phyloP scores from a whole-genome alignment of 2,797 vertebrate genomes.

The Avahi laniger region DNA sequence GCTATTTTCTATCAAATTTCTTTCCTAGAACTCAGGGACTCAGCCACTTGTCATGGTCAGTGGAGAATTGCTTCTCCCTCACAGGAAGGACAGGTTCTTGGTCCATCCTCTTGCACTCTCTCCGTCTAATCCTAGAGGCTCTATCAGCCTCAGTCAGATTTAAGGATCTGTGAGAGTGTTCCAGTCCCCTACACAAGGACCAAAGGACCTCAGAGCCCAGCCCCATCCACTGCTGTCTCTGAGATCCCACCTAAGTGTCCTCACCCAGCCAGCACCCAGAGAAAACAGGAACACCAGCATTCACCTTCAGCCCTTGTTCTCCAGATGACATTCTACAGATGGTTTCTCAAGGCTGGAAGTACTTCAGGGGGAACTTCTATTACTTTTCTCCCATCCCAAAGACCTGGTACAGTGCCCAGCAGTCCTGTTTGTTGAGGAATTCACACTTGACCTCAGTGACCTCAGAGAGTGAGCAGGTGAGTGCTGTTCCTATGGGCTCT shows the following conservation, averaged over 20 bases:
- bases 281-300: background rate
- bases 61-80: background rate
- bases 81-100: background rate
- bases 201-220: background rate
- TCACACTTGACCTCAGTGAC: slow-evolving; percentile 71
- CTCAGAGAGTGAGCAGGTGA: slow-evolving; percentile 72
- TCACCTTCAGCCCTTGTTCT: background rate
- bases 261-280: background rate
- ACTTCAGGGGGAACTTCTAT: slow-evolving; percentile 63
- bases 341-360: slow-evolving; percentile 66
- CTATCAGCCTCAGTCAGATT: background rate
- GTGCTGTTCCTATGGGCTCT: background rate
- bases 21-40: background rate
- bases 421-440: slow-evolving; percentile 43
- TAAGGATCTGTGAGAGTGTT: background rate
- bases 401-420: slow-evolving; percentile 70
- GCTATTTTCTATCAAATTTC: background rate
- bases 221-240: background rate
- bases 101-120: background rate
- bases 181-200: background rate
- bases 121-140: background rate
- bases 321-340: slow-evolving; percentile 57
- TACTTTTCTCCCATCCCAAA: slow-evolving; percentile 51
- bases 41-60: background rate
- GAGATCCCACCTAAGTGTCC: background rate